Evolutionary conservation across 2,797 vertebrate species (phyloP), one percentile per base, ranked within the genome.

Genomic region (Huso huso): DNA sequence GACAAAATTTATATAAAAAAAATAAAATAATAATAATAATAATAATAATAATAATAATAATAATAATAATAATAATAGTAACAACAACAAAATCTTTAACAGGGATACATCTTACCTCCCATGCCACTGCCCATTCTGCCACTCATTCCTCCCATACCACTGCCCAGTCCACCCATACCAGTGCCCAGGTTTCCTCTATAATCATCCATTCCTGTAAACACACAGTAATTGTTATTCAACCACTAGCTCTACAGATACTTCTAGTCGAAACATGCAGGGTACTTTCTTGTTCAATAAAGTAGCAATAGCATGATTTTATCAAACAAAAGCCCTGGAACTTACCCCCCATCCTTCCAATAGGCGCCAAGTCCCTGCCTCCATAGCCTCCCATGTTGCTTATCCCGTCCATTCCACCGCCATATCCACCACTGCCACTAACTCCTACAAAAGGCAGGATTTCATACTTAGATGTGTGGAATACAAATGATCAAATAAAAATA

Each of bases 291-390:
- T 37, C 3, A 37, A 37, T 5, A 37, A 37, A 37, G 37, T 37
- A 37, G 37, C 37, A 37, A 37, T 37, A 37, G 37, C 37, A 37
- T 37, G 4, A 37, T 37, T 37, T 37, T 37, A 37, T 37, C 37
- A 37, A 37, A 37, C 37, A 37, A 37, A 37, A 37, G 37, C 37
- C 37, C 37, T 37, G 37, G 37, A 37, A 37, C 37, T 74, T 82
- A 97, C 96, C 96, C 91, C 92, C 91, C 93, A 97, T 95, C 68
- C 95, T 87, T 73, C 88, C 88, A 80, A 93, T 90, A 76, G 87
- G 79, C 0, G 75, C 74, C 85, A 90, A 80, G 78, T 89, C 88
- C 80, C 90, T 84, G 59, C 82, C 81, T 66, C 94, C 92, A 79
- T 94, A 98, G 81, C 93, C 91, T 65, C 92, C 92, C 90, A 97